Evolutionary conservation across 2,888 invertebrate species (phyloP).

Genomic region (Spatulosminthurus flaviceps): DNA sequence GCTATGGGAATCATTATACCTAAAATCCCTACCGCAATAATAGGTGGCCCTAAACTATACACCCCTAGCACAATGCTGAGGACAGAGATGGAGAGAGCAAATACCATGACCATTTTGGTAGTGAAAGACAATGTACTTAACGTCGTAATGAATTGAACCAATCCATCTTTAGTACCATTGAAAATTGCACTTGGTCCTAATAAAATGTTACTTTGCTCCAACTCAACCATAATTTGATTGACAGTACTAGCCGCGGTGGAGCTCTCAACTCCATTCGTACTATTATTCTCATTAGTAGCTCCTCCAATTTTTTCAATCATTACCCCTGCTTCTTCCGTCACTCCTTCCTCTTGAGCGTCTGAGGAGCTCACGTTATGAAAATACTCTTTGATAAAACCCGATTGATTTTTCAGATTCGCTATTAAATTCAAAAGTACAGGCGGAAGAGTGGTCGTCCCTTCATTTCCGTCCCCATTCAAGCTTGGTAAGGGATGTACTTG

Average conservation of each 20-base stretch:
- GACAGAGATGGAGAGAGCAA: conserved; percentile 41
- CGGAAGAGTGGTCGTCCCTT: neutral
- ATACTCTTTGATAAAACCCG: neutral
- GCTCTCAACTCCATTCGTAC: neutral
- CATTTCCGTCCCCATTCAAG: neutral
- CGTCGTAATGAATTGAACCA: conserved; percentile 21
- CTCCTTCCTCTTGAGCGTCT: no score
- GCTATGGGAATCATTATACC: conserved; percentile 44
- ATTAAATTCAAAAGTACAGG: conserved; percentile 19
- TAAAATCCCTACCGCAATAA: conserved; percentile 44
- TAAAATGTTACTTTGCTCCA: conserved; percentile 30
- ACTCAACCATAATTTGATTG: conserved; percentile 34
- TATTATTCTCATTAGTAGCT: neutral
- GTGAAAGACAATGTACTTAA: conserved; percentile 37
- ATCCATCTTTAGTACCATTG: conserved; percentile 37
- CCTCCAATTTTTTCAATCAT: neutral
- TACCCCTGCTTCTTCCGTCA: no score
- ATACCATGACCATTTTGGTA: conserved; percentile 39
- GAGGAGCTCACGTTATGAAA: neutral
- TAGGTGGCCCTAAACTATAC: conserved; percentile 41
- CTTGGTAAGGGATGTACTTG: conserved; percentile 34
- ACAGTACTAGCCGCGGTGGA: neutral
- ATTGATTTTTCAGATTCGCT: conserved; percentile 24
- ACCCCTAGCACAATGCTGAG: conserved; percentile 42
- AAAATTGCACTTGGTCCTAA: conserved; percentile 20